These are phyloP conservation scores for Myrmecobius fasciatus DNA, from an alignment of 2,113 vertebrate genomes.

Conservation along the genomic window DNA sequence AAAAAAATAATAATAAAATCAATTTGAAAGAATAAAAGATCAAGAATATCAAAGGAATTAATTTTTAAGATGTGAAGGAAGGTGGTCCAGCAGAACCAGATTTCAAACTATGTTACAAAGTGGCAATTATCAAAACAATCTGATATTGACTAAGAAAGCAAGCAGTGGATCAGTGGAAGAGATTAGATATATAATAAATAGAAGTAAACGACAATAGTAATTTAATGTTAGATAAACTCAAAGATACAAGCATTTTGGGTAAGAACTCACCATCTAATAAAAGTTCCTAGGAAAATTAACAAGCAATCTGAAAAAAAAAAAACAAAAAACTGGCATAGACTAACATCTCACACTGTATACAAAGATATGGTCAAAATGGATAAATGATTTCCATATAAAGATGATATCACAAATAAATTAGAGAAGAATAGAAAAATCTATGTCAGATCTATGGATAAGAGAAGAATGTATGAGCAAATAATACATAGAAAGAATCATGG, in stretches of 20 bases:
- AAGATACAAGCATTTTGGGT: not conserved
- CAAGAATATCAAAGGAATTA: not conserved
- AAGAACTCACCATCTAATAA: not conserved
- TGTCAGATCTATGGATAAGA: no score
- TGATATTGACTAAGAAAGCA: not conserved
- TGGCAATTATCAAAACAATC: not conserved
- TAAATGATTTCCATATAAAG: not conserved
- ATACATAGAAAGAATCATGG: no score
- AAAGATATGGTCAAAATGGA: not conserved
- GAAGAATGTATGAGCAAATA: no score
- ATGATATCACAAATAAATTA: no score
- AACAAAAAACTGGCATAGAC: no score
- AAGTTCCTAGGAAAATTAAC: not conserved
- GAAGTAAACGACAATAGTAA: not conserved
- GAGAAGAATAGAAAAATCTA: no score
- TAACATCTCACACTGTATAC: no score
- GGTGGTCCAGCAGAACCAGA: not conserved
- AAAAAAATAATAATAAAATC: no score
- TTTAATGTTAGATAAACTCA: not conserved
- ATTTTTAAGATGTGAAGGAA: not conserved
- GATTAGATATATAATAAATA: not conserved
- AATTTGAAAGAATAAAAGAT: not conserved
- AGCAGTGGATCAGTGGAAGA: not conserved
- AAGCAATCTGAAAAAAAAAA: not conserved
- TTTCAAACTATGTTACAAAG: not conserved